Base-by-base conservation (phyloP, 1,140 invertebrate genomes). In the Lordiphosa collinella region DNA sequence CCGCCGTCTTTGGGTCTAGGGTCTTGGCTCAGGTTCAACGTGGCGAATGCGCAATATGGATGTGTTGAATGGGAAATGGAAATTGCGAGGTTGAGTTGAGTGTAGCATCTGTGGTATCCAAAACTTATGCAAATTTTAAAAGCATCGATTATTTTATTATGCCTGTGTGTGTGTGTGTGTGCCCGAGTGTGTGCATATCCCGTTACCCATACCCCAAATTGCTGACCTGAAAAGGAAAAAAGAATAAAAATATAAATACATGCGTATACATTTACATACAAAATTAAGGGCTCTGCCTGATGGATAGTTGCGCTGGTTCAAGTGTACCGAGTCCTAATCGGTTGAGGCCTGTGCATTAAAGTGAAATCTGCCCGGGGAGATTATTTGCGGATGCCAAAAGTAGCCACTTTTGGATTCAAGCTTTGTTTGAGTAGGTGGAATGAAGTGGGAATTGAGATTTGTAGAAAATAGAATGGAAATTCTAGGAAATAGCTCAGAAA, bases 71-170 rank as follows among this genome's bases (percentile, higher is more conserved):
- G 6, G 22, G 22, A 44, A 29, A 52, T 49, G 49, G 43, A 52
- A 58, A 47, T 38, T 50, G 29, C 25, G n/a, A 49, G 35, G 18
- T 49, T 59, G 50, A 13, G 25, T 56, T 49, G 37, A 25, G 37
- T 37, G 48, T 46, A 55, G 53, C 63, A 72, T 78, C 68, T 78
- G 73, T 48, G 55, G 48, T 62, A 52, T 54, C 50, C 62, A 41
- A 73, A 73, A 66, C 53, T 62, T 78, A 78, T 72, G 63, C 63
- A 72, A 68, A 78, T 72, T 78, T 78, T 79, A 63, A 72, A 72
- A 50, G 56, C 58, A 79, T 78, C 54, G 66, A 75, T 75, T 75
- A 54, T 75, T 75, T 75, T 32, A 57, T 44, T 69, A 68, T 53
- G 53, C 50, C 69, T 38, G 55, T 43, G 57, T 50, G 54, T 71